These are phyloP conservation scores for Diploptera punctata DNA, from an alignment of 2,888 invertebrate genomes.

Conservation along the genomic window DNA sequence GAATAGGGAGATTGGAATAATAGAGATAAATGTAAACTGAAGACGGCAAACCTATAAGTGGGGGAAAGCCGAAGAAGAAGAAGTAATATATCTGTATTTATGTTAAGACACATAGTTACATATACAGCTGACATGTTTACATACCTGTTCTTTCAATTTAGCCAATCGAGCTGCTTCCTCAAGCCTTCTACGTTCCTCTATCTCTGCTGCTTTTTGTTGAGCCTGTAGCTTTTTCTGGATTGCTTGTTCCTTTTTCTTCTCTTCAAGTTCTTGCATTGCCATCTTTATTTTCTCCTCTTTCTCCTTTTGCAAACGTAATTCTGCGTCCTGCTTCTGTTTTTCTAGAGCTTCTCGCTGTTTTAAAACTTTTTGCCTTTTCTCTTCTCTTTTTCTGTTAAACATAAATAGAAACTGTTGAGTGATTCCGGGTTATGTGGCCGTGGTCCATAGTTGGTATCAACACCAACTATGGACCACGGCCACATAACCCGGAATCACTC, in stretches of 20 bases:
- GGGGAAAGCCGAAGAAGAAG: too few species aligned
- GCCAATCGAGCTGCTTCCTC: conserved; percentile 42
- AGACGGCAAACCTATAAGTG: too few species aligned
- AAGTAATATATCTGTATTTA: too few species aligned
- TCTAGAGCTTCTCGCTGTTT: conserved; percentile 38
- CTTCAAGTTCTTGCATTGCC: conserved; percentile 33
- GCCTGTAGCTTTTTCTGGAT: conserved; percentile 34
- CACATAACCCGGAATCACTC: too few species aligned
- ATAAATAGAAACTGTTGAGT: too few species aligned
- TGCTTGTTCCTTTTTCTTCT: conserved; percentile 39
- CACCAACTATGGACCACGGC: too few species aligned
- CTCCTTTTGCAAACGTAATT: conserved; percentile 38
- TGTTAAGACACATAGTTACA: too few species aligned
- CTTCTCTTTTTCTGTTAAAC: conserved; percentile 40
- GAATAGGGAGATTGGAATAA: too few species aligned
- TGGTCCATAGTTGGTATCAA: too few species aligned
- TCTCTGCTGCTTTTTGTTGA: conserved; percentile 39
- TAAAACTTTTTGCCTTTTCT: conserved; percentile 38
- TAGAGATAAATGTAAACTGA: too few species aligned
- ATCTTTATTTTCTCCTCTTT: conserved; percentile 36
- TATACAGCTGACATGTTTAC: too few species aligned
- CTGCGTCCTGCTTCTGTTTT: conserved; percentile 34
- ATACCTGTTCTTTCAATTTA: conserved; percentile 40
- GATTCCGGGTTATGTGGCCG: too few species aligned
- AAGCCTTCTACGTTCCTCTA: conserved; percentile 39